phyloP scores from a whole-genome alignment of 2,888 invertebrate species.

The Suillia variegata region DNA sequence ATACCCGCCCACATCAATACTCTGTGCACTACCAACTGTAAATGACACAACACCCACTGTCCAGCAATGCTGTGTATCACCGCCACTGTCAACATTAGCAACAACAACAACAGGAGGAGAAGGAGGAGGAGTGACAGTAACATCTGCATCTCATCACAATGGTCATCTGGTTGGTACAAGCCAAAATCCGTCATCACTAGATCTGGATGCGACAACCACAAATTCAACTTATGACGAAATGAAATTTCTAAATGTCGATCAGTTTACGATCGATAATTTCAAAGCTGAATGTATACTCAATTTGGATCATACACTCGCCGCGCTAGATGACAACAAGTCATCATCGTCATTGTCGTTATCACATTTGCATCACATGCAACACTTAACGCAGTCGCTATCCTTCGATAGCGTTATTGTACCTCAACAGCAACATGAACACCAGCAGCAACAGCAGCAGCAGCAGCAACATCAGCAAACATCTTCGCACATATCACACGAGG shows the following conservation, averaged over 20 bases:
- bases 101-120: conserved; percentile 10
- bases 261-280: conserved; percentile 61
- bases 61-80: conserved; percentile 7
- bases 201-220: conserved; percentile 50
- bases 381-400: conserved; percentile 12
- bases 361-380: conserved; percentile 10
- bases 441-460: background rate
- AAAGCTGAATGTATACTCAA: conserved; percentile 61
- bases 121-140: conserved; percentile 3
- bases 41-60: conserved; percentile 21
- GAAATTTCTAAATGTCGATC: conserved; percentile 61
- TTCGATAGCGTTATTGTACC: conserved; percentile 8
- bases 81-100: conserved; percentile 12
- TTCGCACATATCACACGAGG: background rate
- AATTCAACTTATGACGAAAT: conserved; percentile 59
- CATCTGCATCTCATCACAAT: conserved; percentile 20
- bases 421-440: conserved; percentile 16
- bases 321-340: conserved; percentile 40
- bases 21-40: conserved; percentile 22
- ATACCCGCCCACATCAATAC: conserved; percentile 37
- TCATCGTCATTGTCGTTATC: too few relatives aligned
- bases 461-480: background rate
- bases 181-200: conserved; percentile 41
- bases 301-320: conserved; percentile 57
- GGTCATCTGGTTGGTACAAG: conserved; percentile 20